phyloP scores from a whole-genome alignment of 2,888 invertebrate genomes.

The Scelioninae gen. 2 region DNA sequence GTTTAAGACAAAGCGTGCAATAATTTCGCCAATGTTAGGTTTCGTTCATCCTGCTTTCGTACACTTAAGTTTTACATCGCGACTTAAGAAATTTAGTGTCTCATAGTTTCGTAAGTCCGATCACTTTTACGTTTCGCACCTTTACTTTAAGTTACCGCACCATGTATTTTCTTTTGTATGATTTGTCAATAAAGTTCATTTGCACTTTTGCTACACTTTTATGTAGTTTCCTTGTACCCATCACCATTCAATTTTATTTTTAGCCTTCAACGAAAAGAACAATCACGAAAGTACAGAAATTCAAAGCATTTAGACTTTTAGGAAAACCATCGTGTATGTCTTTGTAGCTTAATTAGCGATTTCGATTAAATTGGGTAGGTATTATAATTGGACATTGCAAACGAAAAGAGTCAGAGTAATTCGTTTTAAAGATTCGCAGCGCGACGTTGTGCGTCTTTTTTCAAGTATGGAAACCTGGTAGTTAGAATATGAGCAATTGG shows the following conservation, averaged over 20 bases:
- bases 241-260: constrained; percentile 2
- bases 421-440: no score
- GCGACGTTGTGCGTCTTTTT: no score
- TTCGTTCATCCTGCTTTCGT: constrained; percentile 12
- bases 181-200: constrained; percentile 56
- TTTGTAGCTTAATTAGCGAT: constrained; percentile 20
- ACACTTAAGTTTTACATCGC: constrained; percentile 21
- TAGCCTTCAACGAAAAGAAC: background rate
- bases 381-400: constrained; percentile 6
- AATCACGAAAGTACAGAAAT: background rate
- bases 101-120: constrained; percentile 23
- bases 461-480: background rate
- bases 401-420: constrained; percentile 12
- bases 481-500: background rate
- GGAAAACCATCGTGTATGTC: background rate
- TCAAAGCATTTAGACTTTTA: no score
- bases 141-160: constrained; percentile 51
- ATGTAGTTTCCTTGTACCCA: constrained; percentile 40
- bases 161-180: constrained; percentile 53
- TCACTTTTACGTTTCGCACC: constrained; percentile 25
- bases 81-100: background rate
- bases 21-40: constrained; percentile 2
- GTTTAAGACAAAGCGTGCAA: constrained; percentile 76
- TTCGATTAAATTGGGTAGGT: constrained; percentile 41
- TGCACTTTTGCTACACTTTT: constrained; percentile 47